phyloP scores from a whole-genome alignment of 2,888 invertebrate species.

The Onchidella celtica region DNA sequence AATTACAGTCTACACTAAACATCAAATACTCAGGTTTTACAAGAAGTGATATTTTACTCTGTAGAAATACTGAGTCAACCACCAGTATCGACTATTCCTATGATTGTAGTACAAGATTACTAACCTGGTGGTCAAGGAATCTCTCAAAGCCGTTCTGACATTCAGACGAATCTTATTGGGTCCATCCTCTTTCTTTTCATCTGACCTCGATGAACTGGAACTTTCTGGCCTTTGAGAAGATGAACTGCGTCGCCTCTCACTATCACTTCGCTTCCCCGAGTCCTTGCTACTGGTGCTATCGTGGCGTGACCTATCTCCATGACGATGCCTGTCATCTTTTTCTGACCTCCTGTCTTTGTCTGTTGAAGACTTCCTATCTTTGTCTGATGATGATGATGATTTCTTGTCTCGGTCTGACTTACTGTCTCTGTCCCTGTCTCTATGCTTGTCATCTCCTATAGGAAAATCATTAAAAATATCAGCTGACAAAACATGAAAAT shows the following conservation, averaged over 20 bases:
- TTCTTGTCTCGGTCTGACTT: slow-evolving; percentile 17
- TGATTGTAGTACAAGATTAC: too few species aligned
- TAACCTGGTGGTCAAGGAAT: slow-evolving; percentile 75
- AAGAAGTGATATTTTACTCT: too few species aligned
- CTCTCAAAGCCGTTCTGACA: slow-evolving; percentile 88
- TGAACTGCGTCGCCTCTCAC: slow-evolving; percentile 19
- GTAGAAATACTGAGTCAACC: too few species aligned
- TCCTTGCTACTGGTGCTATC: slow-evolving; percentile 9
- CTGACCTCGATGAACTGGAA: slow-evolving; percentile 15
- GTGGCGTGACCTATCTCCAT: slow-evolving; percentile 6
- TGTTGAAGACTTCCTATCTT: slow-evolving; percentile 12
- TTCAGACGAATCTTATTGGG: slow-evolving; percentile 85
- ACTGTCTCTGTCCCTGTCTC: slow-evolving; percentile 25
- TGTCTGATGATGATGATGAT: slow-evolving; percentile 16
- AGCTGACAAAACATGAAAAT: too few species aligned
- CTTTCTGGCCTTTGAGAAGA: slow-evolving; percentile 27
- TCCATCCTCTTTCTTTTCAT: slow-evolving; percentile 58
- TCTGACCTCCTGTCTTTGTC: slow-evolving; percentile 20
- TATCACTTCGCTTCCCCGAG: slow-evolving; percentile 28
- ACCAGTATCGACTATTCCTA: too few species aligned
- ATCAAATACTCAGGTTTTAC: too few species aligned
- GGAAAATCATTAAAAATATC: too few species aligned
- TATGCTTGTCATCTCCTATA: slow-evolving; percentile 36
- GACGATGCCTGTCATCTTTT: neutral
- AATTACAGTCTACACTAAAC: too few species aligned